phyloP scores from a whole-genome alignment of 2,888 invertebrate genomes.

The Microdon myrmicae region DNA sequence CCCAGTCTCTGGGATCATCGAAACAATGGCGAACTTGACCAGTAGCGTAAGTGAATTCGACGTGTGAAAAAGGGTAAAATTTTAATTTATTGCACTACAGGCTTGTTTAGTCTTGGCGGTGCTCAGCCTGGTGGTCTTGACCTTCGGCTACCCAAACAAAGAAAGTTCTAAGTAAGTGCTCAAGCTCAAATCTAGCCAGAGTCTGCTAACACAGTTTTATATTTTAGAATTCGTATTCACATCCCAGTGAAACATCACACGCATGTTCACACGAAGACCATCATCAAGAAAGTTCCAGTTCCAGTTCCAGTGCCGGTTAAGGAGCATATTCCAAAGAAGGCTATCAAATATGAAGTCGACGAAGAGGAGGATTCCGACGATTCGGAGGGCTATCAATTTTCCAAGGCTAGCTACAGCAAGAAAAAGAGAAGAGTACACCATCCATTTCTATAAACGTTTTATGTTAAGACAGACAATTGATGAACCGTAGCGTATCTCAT shows the following conservation, averaged over 20 bases:
- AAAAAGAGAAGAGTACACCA: conserved; percentile 63
- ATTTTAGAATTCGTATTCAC: conserved; percentile 64
- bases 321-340: conserved; percentile 56
- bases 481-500: no score
- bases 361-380: conserved; percentile 62
- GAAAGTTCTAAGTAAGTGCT: conserved; percentile 63
- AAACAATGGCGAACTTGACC: conserved; percentile 20
- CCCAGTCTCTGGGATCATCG: no score
- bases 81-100: conserved; percentile 24
- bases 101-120: conserved; percentile 57
- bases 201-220: conserved; percentile 5
- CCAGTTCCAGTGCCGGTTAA: conserved; percentile 65
- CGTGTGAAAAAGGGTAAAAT: not conserved
- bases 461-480: not conserved
- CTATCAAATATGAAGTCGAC: conserved; percentile 54
- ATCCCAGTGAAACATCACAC: conserved; percentile 67
- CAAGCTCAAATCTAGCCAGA: conserved; percentile 25
- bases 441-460: conserved; percentile 60
- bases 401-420: conserved; percentile 54
- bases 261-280: conserved; percentile 66
- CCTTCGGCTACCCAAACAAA: conserved; percentile 60
- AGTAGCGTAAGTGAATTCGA: conserved; percentile 28
- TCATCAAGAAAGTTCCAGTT: conserved; percentile 65
- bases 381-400: conserved; percentile 63
- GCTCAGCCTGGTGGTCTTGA: conserved; percentile 59